Evolutionary conservation across 2,797 vertebrate species (phyloP), one percentile per base, ranked within the genome.

Genomic region (Syngnathus acus): DNA sequence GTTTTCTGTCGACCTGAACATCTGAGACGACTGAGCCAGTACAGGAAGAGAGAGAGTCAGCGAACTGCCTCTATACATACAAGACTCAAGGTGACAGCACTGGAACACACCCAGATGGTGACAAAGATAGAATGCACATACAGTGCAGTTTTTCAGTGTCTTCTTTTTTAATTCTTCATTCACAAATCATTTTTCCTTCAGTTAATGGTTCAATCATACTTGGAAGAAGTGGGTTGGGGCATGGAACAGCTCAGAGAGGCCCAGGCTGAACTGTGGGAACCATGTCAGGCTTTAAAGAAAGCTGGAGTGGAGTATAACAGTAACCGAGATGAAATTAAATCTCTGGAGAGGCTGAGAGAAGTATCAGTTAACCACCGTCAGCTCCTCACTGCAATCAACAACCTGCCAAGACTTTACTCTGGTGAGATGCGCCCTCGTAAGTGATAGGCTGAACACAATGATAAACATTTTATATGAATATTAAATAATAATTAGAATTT

Each of bases 1-100:
- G 90, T 99, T 63, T 98, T 99, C 86, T 96, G 95, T 78, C 86
- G 82, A n/a, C 94, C 96, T 0, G 94, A 98, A 73, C 92, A 98
- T 65, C 86, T 99, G 87, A 92, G 95, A 80, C 89, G 91, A 11
- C 89, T 98, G 2, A 78, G 88, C 65, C 92, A 95, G 61, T 99
- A 98, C 87, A 91, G 83, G 62, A 94, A 91, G 84, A 90, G 97
- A 0, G 97, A 99, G 81, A 89, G 84, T 0, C 96, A 96, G 82
- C 91, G 96, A 65, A 98, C 94, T 43, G 72, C 86, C 37, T 97
- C 93, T 70, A 90, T 98, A 71, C 92, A 97, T 84, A 92, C 94
- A 66, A 91, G 97, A 42, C 90, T 99, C 63, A 99, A 98, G 95
- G 97, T 96, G 72, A 73, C 16, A 32, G 37, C 32, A 23, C 13